Evolutionary conservation across 2,113 vertebrate genomes (phyloP).

Genomic region (Bothrops jararaca): DNA sequence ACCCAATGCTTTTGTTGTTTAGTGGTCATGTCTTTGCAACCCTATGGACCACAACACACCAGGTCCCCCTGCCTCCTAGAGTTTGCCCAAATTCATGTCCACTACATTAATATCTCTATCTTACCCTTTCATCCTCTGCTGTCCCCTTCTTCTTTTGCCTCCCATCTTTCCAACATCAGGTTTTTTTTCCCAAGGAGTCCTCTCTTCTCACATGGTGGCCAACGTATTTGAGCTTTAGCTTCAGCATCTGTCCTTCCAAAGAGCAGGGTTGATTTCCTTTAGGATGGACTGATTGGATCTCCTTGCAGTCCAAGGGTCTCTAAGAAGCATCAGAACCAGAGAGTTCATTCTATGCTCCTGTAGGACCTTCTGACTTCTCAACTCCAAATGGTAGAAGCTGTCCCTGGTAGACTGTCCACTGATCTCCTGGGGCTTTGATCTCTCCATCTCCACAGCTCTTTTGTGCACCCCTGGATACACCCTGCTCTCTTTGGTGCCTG

Average conservation of each 20-base stretch:
- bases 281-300: not conserved
- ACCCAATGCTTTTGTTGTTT: not conserved
- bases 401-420: not conserved
- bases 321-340: not conserved
- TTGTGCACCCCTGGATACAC: not conserved
- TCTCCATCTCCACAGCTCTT: not conserved
- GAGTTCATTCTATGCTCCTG: not conserved
- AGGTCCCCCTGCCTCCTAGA: not conserved
- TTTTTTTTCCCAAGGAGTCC: not conserved
- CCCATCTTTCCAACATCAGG: not conserved
- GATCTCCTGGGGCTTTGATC: not conserved
- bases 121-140: not conserved
- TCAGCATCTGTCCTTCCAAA: not conserved
- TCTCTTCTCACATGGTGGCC: not conserved
- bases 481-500: not conserved
- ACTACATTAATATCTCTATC: not conserved
- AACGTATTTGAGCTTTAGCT: not conserved
- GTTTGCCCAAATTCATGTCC: not conserved
- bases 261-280: not conserved
- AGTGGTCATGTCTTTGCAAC: not conserved
- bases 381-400: not conserved
- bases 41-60: not conserved
- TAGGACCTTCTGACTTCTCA: not conserved
- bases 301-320: not conserved
- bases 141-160: not conserved